Percentiles rank a stretch among this genome's conserved stretches.
These are phyloP conservation scores for Alces alces DNA, from an alignment of 2,113 vertebrate genomes.

Conservation along the genomic window DNA sequence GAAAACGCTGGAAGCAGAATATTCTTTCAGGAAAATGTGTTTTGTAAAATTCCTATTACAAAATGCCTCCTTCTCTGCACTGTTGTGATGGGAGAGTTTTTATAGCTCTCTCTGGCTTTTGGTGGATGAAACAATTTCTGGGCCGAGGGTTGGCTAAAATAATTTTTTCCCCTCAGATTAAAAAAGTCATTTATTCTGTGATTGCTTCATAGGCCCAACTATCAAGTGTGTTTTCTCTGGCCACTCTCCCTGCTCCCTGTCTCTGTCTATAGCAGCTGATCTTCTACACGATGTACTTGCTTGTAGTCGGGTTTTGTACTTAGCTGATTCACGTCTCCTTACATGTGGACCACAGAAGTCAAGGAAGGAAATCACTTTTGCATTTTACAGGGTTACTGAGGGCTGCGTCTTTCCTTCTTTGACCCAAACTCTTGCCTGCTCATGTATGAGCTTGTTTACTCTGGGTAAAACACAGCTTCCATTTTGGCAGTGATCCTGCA, in stretches of 20 bases:
- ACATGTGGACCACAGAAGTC: conserved; percentile 34
- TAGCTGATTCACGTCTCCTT: neutral
- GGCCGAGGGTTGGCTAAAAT: conserved; percentile 6
- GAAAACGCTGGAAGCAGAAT: conserved; percentile 48
- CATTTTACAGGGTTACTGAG: conserved; percentile 28
- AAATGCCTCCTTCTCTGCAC: conserved; percentile 41
- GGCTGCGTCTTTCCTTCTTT: conserved; percentile 14
- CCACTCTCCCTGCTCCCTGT: neutral
- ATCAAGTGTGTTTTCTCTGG: conserved; percentile 9
- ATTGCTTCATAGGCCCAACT: neutral
- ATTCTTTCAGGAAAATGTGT: conserved; percentile 38
- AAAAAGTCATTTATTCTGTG: conserved; percentile 41
- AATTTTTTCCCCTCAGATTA: conserved; percentile 16
- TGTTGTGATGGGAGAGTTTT: neutral
- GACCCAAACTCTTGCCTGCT: conserved; percentile 34
- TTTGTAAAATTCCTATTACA: conserved; percentile 54
- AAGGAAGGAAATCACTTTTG: conserved; percentile 46
- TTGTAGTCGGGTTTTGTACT: conserved; percentile 10
- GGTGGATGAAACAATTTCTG: conserved; percentile 32
- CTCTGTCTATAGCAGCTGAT: neutral
- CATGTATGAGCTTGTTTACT: conserved; percentile 44
- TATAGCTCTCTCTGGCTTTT: conserved; percentile 14
- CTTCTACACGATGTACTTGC: neutral
- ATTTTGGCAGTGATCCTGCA: conserved; percentile 44
- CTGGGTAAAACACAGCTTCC: conserved; percentile 47